Evolutionary conservation across 2,797 vertebrate species (phyloP).

Genomic region (Myiotriccus ornatus): DNA sequence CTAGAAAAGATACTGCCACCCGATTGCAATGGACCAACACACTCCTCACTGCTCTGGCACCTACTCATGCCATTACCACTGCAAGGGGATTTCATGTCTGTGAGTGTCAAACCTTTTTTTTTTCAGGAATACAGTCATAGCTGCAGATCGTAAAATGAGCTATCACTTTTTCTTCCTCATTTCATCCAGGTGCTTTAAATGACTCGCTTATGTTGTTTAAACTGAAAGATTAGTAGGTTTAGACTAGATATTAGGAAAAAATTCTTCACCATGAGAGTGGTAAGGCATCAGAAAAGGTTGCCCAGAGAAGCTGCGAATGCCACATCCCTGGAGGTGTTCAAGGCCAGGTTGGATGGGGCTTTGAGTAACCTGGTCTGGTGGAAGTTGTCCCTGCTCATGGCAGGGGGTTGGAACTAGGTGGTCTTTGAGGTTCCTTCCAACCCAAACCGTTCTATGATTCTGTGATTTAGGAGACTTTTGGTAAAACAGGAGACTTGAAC

Average conservation of each 20-base stretch:
- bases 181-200: background rate
- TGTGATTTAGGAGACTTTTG: background rate
- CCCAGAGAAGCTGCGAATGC: background rate
- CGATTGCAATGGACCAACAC: background rate
- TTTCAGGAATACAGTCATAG: background rate
- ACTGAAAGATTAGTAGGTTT: background rate
- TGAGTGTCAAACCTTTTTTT: background rate
- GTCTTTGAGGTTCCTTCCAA: background rate
- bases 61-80: background rate
- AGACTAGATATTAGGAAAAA: background rate
- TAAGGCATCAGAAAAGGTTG: background rate
- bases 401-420: background rate
- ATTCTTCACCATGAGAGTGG: background rate
- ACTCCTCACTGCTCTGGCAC: rapidly evolving
- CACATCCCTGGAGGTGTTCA: too few species aligned
- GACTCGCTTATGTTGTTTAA: background rate
- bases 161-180: background rate
- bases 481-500: background rate
- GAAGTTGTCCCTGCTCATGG: background rate
- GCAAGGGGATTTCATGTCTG: rapidly evolving
- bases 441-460: background rate
- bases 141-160: background rate
- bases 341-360: background rate
- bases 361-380: background rate
- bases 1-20: background rate